phyloP scores from a whole-genome alignment of 2,888 invertebrate genomes.

The Nesidiocoris tenuis region DNA sequence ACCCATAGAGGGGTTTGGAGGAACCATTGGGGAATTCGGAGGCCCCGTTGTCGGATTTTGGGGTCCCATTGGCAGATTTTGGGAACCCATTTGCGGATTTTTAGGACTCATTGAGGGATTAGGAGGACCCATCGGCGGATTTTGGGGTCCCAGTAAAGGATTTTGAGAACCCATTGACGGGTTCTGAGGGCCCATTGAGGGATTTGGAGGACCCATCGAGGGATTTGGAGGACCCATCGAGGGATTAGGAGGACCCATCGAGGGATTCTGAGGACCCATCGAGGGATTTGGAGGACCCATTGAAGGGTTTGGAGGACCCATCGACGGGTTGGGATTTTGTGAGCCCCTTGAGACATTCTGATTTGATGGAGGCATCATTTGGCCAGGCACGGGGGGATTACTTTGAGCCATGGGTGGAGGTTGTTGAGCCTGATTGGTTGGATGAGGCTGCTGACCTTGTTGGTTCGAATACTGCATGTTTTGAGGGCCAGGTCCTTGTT shows the following conservation, averaged over 20 bases:
- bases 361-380: background rate
- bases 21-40: no score
- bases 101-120: no score
- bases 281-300: background rate
- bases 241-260: no score
- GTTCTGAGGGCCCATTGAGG: background rate
- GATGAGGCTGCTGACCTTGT: background rate
- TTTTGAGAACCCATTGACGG: background rate
- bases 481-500: background rate
- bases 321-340: background rate
- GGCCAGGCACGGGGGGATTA: constrained; percentile 12
- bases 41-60: no score
- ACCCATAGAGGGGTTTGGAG: no score
- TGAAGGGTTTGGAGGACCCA: background rate
- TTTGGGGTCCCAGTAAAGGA: no score
- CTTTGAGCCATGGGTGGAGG: background rate
- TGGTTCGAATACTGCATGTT: background rate
- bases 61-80: constrained; percentile 1
- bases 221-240: no score
- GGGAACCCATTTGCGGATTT: no score
- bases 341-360: background rate
- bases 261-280: no score
- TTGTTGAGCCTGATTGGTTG: background rate
- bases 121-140: no score
- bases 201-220: background rate